Conservation (phyloP, 2,888 invertebrate genomes). For the Acanthoscelides obtectus region DNA sequence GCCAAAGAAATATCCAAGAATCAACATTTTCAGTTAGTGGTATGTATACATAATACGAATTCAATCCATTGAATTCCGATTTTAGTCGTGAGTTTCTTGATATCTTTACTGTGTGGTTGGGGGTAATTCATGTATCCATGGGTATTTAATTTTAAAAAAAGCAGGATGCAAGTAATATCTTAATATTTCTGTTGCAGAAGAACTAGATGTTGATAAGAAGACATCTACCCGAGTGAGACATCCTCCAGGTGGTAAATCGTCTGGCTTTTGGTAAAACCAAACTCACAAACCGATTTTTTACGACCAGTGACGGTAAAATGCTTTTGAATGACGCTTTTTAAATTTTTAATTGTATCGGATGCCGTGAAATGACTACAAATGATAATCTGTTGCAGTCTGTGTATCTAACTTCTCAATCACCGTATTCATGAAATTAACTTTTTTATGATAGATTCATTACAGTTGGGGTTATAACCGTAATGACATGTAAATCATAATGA, state of each 20-base stretch:
- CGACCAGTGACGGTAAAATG: neutral
- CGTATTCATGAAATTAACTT: too few species aligned
- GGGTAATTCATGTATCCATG: neutral
- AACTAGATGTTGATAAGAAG: constrained; percentile 69
- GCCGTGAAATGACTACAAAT: neutral
- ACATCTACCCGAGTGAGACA: constrained; percentile 81
- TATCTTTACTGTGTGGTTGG: neutral
- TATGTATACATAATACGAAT: constrained; percentile 40
- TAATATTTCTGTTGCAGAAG: constrained; percentile 57
- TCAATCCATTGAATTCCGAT: neutral
- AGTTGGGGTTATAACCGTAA: too few species aligned
- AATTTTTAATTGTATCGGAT: neutral
- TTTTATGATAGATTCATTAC: too few species aligned
- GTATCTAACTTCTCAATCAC: neutral
- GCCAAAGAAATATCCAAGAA: constrained; percentile 77
- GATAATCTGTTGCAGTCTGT: neutral
- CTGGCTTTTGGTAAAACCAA: constrained; percentile 71
- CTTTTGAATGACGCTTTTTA: neutral
- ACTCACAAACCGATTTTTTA: neutral
- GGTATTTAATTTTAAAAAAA: neutral
- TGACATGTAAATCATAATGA: too few species aligned
- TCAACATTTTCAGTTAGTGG: constrained; percentile 92
- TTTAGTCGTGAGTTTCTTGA: neutral
- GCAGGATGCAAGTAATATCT: too few species aligned
- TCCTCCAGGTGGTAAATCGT: constrained; percentile 87